Evolutionary conservation across 2,888 invertebrate genomes (phyloP).

Genomic region (Aphrophora alni): DNA sequence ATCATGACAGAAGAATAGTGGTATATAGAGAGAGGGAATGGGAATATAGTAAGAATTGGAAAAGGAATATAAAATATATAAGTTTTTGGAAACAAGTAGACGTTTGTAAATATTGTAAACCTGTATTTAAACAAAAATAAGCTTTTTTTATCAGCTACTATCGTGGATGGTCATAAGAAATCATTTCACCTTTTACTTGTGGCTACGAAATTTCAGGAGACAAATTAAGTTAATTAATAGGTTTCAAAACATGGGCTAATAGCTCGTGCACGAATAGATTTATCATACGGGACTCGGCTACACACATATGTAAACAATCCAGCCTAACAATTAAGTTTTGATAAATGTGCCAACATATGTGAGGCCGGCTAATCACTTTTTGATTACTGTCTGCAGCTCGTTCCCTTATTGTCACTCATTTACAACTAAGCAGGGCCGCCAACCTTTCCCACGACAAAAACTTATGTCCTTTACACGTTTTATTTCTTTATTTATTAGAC

Average conservation of each 20-base stretch:
- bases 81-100: no score
- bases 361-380: not conserved
- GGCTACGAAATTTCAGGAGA: not conserved
- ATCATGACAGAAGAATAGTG: no score
- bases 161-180: no score
- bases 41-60: no score
- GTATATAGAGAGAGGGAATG: no score
- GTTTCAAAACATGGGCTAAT: not conserved
- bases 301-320: not conserved
- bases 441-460: slow-evolving; percentile 5
- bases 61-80: no score
- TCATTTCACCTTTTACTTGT: no score
- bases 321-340: not conserved
- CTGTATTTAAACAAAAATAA: no score
- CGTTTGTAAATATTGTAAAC: no score
- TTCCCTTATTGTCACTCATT: slow-evolving; percentile 4
- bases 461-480: not conserved
- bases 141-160: no score
- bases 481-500: not conserved
- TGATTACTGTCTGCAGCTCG: not conserved
- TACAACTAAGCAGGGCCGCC: not conserved
- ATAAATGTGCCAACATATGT: not conserved
- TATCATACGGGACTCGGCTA: not conserved
- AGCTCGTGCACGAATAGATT: not conserved
- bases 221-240: not conserved